Base-by-base conservation (phyloP, 2,888 invertebrate genomes). In the Deilephila porcellus region DNA sequence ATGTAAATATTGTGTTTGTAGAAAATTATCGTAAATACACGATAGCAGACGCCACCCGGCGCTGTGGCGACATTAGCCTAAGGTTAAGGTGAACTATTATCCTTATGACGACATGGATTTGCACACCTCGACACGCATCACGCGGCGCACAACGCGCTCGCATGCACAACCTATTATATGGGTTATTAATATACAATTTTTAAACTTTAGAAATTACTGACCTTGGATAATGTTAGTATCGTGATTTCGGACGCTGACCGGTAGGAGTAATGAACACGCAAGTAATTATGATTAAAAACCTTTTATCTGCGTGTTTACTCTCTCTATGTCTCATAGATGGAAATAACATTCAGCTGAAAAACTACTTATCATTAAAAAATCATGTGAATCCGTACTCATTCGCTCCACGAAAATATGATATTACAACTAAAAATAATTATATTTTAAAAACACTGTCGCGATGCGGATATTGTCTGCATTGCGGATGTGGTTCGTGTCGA, bases 81-180 rank as follows among this genome's bases (percentile, higher is more conserved):
- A 92, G 92, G 93, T 91, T 92, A 93, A 92, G 93, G 93, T 86
- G 84, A 88, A 80, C 85, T 89, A 91, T 92, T 90, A 91, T 92
- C 90, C 91, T 91, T 88, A 87, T 87, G 87, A 88, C 85, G 87
- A 91, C 89, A 90, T 77, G 64, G 70, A 80, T 78, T 85, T 85
- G 82, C 83, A 86, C 80, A 85, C 86, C 78, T 75, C 73, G 77
- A 77, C 83, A 80, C 81, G 83, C 82, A 81, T 81, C 80, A 81
- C 81, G 80, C 77, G 77, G 67, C 76, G 71, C 76, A 75, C 76
- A 76, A 79, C 76, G 79, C 72, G 72, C 53, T 73, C 32, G 62
- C 63, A 63, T 63, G 63, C 32, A 37, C 63, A 63, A 63, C 17
- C 34, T n/a, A 45, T 45, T 45, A 34, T 32, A 63, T 32, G 34